These are phyloP conservation scores for Drosophila engyochracea DNA, from an alignment of 2,888 invertebrate genomes.

Conservation along the genomic window DNA sequence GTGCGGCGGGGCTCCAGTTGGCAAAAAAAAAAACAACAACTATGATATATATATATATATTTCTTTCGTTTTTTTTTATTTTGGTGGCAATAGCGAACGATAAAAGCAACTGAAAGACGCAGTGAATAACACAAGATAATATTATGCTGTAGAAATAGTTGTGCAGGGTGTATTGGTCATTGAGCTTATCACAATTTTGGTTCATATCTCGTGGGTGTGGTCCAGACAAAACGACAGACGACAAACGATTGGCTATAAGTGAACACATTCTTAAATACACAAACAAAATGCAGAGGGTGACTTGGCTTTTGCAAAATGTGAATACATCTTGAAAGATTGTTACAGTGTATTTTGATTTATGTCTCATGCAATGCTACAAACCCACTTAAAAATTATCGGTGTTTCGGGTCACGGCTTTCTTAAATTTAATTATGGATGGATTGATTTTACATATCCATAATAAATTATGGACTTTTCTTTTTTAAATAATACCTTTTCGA, in stretches of 20 bases:
- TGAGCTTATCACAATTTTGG: constrained; percentile 40
- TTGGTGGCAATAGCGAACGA: constrained; percentile 27
- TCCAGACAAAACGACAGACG: constrained; percentile 37
- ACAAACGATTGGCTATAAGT: constrained; percentile 15
- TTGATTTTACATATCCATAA: background rate
- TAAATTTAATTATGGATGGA: background rate
- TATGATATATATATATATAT: background rate
- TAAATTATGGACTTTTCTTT: background rate
- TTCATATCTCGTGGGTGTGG: constrained; percentile 68
- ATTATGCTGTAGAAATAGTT: background rate
- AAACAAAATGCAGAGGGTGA: constrained; percentile 17
- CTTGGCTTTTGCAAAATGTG: constrained; percentile 10
- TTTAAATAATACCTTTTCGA: background rate
- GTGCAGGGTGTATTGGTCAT: constrained; percentile 8
- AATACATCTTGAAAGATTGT: constrained; percentile 11
- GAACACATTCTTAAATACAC: constrained; percentile 21
- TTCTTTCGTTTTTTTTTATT: constrained; percentile 13
- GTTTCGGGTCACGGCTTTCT: background rate
- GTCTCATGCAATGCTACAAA: background rate
- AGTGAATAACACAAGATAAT: constrained; percentile 4
- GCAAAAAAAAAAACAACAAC: constrained; percentile 41
- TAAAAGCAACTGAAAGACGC: constrained; percentile 16
- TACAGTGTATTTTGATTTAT: background rate
- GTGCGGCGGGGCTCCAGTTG: constrained; percentile 34
- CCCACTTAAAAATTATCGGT: background rate